Evolutionary conservation across 2,888 invertebrate genomes (phyloP), one percentile per base, ranked within the genome.

Genomic region (Cryptophagus acutangulus): DNA sequence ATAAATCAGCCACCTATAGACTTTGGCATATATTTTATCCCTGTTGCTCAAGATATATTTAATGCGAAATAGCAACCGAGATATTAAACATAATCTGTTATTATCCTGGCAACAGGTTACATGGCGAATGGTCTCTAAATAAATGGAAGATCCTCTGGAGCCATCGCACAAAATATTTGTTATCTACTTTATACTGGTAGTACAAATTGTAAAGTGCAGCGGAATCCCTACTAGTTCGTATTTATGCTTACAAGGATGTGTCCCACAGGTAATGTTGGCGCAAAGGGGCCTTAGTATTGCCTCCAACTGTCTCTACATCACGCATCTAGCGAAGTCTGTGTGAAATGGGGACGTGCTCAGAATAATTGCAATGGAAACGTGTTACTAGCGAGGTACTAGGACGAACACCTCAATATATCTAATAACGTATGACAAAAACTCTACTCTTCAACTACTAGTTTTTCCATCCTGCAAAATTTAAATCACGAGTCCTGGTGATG

Each of bases 261-360:
- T 51, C 49, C 49, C 52, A 31, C 41, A 51, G 51, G 51, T 46
- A 44, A 39, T 46, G 45, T 31, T 35, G 29, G 41, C 42, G 48
- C 49, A 39, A 35, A 40, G n/a, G 49, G 49, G 41, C 44, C 47
- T 37, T 38, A 38, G 39, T 26, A 30, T 40, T 33, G 38, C 38
- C n/a, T 25, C 35, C 43, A 40, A 33, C 37, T 31, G 41, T 43
- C 43, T 48, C 47, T 43, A 44, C 45, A 45, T 49, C 54, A 54
- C 54, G 51, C 51, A 52, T 33, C 44, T 42, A 49, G 41, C 36
- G 43, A 41, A 39, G 42, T 40, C 42, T 37, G 49, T 44, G 50
- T 51, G 52, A 51, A 52, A 49, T 36, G 35, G 40, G 33, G 26
- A 52, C 54, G 52, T 52, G 52, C 39, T 45, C 46, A 36, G 54